Conservation (phyloP, 2,797 vertebrate genomes). For the Microctenopoma stevenorrisi region DNA sequence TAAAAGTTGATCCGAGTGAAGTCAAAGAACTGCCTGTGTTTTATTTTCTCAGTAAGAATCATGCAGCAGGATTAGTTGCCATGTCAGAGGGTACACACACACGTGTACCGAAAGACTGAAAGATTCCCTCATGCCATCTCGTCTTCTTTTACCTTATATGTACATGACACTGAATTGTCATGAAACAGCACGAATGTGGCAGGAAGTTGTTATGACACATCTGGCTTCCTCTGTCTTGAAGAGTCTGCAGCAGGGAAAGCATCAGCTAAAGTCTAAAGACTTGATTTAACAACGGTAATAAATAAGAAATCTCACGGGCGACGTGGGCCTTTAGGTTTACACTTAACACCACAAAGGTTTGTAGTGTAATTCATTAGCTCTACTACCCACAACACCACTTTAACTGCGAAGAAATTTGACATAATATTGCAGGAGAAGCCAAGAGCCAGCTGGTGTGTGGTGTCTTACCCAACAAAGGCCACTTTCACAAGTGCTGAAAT, state of each 20-base stretch:
- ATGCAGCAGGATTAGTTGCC: constrained; percentile 18
- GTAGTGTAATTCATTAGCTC: constrained; percentile 25
- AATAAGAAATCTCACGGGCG: background rate
- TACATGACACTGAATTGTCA: constrained; percentile 64
- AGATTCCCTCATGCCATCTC: constrained; percentile 67
- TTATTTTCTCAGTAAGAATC: constrained; percentile 25
- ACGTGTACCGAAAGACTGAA: constrained; percentile 41
- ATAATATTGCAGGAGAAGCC: constrained; percentile 30
- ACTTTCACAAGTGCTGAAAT: constrained; percentile 60
- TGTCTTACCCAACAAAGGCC: constrained; percentile 57
- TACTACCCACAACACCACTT: constrained; percentile 10
- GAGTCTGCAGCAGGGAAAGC: background rate
- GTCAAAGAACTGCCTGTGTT: background rate
- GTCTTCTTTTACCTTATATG: constrained; percentile 83
- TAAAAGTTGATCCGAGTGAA: constrained; percentile 22
- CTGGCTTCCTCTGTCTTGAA: constrained; percentile 68
- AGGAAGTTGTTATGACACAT: constrained; percentile 81
- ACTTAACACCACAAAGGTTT: constrained; percentile 2
- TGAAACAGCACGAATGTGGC: constrained; percentile 51
- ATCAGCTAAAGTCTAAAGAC: no score
- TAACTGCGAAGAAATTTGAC: constrained; percentile 43
- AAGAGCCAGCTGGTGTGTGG: constrained; percentile 46
- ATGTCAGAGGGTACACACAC: constrained; percentile 31
- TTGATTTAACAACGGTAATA: background rate
- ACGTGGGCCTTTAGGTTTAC: background rate